A percentile compares a stretch with the other conserved stretches of the same genome.
phyloP scores from a whole-genome alignment of 2,888 invertebrate species.

The Eupelmus urozonus region DNA sequence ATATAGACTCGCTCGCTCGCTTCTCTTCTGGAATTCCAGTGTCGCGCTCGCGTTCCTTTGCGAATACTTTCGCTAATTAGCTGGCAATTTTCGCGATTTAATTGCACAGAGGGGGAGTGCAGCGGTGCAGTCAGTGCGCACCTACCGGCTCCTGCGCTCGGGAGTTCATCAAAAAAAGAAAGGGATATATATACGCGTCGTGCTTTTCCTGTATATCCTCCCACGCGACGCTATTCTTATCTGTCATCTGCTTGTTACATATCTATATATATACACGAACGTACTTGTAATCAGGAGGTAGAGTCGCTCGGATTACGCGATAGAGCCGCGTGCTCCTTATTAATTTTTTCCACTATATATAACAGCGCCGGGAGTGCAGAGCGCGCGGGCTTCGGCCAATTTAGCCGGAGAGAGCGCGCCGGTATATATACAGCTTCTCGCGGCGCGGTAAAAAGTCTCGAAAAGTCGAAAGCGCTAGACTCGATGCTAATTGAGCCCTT shows the following conservation, averaged over 20 bases:
- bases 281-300: too few species aligned
- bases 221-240: too few species aligned
- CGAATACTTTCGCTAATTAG: constrained; percentile 55
- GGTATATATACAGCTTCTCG: not conserved
- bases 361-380: too few species aligned
- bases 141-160: not conserved
- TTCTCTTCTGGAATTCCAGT: not conserved
- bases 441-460: constrained; percentile 31
- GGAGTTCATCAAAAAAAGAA: not conserved
- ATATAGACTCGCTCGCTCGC: not conserved
- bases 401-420: not conserved
- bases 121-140: not conserved
- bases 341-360: too few species aligned
- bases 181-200: not conserved
- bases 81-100: constrained; percentile 42
- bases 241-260: too few species aligned
- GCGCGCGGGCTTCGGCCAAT: too few species aligned
- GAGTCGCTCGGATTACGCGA: too few species aligned
- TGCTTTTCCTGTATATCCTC: too few species aligned
- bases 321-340: too few species aligned
- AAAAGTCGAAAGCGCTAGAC: constrained; percentile 49
- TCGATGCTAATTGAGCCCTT: constrained; percentile 59
- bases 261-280: too few species aligned
- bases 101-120: not conserved
- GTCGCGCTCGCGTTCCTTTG: constrained; percentile 29